Evolutionary conservation across 2,797 vertebrate species (phyloP).

Genomic region (Poecile montanus): DNA sequence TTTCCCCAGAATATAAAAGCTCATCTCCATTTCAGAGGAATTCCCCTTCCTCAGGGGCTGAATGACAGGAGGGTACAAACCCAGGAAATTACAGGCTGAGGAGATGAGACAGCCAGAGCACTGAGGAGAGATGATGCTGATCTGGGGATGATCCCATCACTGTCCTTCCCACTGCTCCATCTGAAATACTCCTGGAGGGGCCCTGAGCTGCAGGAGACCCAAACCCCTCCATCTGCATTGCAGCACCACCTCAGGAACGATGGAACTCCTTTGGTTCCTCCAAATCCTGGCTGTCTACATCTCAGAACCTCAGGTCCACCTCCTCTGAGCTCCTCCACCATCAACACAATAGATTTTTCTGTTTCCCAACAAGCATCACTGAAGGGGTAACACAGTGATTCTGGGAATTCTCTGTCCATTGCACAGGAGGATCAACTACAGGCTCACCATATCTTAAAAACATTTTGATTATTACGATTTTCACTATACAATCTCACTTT

Average conservation of each 20-base stretch:
- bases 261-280: neutral
- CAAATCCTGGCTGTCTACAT: rapidly evolving
- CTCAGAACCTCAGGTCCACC: neutral
- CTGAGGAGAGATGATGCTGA: neutral
- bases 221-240: neutral
- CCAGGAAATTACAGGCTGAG: neutral
- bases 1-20: neutral
- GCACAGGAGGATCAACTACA: neutral
- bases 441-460: neutral
- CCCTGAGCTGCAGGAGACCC: neutral
- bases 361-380: neutral
- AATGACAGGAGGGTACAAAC: neutral
- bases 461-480: neutral
- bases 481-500: neutral
- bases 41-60: neutral
- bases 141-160: rapidly evolving
- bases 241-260: neutral
- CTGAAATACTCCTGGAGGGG: neutral
- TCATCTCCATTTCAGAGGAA: neutral
- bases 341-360: neutral
- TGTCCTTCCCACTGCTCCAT: rapidly evolving
- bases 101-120: neutral
- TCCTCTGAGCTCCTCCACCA: neutral
- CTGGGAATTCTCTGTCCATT: neutral
- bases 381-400: neutral